A percentile compares a stretch with the other conserved stretches of the same genome.
Conservation (phyloP, 37 sponge, comb jelly and placozoan species). For the Bolinopsis microptera region DNA sequence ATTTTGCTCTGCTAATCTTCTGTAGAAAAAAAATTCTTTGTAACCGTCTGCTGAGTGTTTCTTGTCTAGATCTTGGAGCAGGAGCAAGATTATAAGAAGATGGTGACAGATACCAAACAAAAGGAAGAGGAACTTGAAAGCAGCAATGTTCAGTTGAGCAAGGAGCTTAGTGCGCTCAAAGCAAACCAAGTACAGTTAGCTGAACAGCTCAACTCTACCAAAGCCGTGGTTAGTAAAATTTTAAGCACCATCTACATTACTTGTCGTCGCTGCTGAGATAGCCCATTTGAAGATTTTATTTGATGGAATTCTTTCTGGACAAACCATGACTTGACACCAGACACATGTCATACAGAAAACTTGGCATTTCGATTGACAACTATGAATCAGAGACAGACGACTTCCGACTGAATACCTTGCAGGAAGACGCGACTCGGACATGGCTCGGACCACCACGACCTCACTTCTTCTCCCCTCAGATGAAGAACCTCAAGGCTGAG, state of each 20-base stretch:
- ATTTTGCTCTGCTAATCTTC: no score
- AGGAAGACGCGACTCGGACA: not conserved
- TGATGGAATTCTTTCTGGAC: no score
- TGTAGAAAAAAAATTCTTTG: no score
- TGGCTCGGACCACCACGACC: constrained; percentile 38
- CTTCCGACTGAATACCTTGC: not conserved
- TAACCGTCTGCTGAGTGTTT: not conserved
- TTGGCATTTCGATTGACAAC: no score
- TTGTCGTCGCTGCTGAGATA: no score
- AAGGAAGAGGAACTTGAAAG: constrained; percentile 7
- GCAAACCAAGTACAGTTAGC: not conserved
- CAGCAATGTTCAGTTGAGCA: not conserved
- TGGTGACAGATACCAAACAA: not conserved
- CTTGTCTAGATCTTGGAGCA: constrained; percentile 10
- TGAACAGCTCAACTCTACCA: constrained; percentile 31
- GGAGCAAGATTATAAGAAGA: constrained; percentile 17
- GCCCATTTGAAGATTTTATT: no score
- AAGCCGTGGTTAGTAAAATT: constrained; percentile 37
- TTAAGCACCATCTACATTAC: not conserved
- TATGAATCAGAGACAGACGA: not conserved
- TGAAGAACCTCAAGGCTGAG: not conserved
- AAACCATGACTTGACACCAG: no score
- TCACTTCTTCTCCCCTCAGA: constrained; percentile 1
- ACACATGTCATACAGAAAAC: no score
- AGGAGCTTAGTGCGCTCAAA: not conserved